Evolutionary conservation across 2,888 invertebrate genomes (phyloP).

Genomic region (Galeopsomyia nigrocyanea): DNA sequence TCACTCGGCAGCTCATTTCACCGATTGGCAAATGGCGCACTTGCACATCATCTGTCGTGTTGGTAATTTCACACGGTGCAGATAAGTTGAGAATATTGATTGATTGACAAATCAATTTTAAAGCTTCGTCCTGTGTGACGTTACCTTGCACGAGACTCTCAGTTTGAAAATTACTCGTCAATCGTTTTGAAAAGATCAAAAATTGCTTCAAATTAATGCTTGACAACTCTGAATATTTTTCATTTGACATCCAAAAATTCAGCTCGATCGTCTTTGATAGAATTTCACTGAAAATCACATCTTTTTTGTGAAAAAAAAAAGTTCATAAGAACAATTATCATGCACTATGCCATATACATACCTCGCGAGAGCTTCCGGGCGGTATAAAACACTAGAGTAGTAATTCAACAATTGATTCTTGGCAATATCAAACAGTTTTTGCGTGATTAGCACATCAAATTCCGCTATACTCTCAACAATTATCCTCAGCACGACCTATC

Average conservation of each 20-base stretch:
- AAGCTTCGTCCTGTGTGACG: slow-evolving; percentile 75
- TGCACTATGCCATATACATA: slow-evolving; percentile 71
- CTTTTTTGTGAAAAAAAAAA: background rate
- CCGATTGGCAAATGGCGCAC: slow-evolving; percentile 81
- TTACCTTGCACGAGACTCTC: slow-evolving; percentile 89
- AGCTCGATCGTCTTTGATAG: slow-evolving; percentile 78
- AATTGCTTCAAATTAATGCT: slow-evolving; percentile 75
- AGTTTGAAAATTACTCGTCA: slow-evolving; percentile 76
- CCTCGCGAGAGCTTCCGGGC: slow-evolving; percentile 79
- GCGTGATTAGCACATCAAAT: slow-evolving; percentile 71
- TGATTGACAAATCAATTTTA: slow-evolving; percentile 74
- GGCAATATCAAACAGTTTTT: slow-evolving; percentile 79
- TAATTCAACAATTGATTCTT: slow-evolving; percentile 76
- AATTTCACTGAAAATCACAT: slow-evolving; percentile 73
- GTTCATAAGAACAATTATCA: background rate
- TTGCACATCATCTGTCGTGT: slow-evolving; percentile 69
- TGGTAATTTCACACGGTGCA: too few relatives aligned
- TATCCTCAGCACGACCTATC: slow-evolving; percentile 77
- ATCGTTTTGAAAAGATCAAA: slow-evolving; percentile 72
- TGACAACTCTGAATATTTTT: slow-evolving; percentile 74
- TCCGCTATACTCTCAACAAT: slow-evolving; percentile 77
- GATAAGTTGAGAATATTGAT: slow-evolving; percentile 72
- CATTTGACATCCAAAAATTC: slow-evolving; percentile 77
- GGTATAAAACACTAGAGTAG: slow-evolving; percentile 82
- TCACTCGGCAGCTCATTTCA: slow-evolving; percentile 76